These are phyloP conservation scores for Ctenoplectra terminalis DNA, from an alignment of 1,140 invertebrate species.

Conservation along the genomic window DNA sequence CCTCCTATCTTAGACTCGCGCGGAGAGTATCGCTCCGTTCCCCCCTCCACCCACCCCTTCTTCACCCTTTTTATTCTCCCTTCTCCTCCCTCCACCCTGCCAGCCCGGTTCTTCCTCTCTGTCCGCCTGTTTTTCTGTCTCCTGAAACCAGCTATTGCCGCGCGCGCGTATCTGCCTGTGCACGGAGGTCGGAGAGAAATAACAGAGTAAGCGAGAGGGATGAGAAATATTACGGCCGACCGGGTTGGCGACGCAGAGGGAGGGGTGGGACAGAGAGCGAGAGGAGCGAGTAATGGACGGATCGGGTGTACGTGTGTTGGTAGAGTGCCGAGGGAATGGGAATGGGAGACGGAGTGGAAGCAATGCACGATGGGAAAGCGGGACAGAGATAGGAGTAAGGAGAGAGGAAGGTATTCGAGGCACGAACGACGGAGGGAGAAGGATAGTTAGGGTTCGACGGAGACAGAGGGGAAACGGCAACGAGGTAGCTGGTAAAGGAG, in stretches of 20 bases:
- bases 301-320: constrained; percentile 32
- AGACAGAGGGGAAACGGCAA: neutral
- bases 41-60: neutral
- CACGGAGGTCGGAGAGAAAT: constrained; percentile 44
- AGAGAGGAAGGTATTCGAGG: constrained; percentile 37
- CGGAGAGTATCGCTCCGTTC: constrained; percentile 17
- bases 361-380: too few species aligned
- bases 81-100: neutral
- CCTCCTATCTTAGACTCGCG: constrained; percentile 35
- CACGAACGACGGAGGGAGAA: constrained; percentile 1
- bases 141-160: constrained; percentile 54
- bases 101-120: neutral
- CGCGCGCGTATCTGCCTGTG: constrained; percentile 33
- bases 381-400: neutral
- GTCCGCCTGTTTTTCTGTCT: constrained; percentile 50
- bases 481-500: constrained; percentile 30
- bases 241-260: neutral
- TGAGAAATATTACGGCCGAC: constrained; percentile 39
- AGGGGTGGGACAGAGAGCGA: constrained; percentile 30
- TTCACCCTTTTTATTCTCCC: neutral
- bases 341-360: neutral
- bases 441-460: neutral
- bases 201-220: constrained; percentile 48
- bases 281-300: constrained; percentile 47
- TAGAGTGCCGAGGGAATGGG: constrained; percentile 30